Evolutionary conservation across 2,113 vertebrate genomes (phyloP), one percentile per base, ranked within the genome.

Genomic region (Ochotona princeps): DNA sequence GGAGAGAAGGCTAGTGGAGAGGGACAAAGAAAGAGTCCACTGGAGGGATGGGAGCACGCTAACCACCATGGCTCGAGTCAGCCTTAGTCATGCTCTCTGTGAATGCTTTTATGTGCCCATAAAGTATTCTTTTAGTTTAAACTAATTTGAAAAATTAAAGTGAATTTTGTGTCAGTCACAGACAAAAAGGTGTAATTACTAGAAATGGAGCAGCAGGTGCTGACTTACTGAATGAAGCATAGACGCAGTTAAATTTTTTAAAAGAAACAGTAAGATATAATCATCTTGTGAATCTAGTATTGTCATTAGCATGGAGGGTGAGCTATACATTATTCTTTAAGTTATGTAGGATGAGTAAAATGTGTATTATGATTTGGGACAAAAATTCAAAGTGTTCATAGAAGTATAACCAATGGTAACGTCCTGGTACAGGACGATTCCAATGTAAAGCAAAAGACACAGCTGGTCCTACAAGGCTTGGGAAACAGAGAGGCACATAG

Each of bases 81-180:
- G 12, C 2, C 44, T 75, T 61, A 49, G 0, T 30, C 26, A 44
- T 54, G 20, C 2, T 63, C 85, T 14, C 3, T 35, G 17, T 32
- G 1, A 14, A 12, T 87, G 26, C 49, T 90, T 57, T 91, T 85
- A 66, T 18, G 13, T 18, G 1, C 14, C 32, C 81, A 82, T 69
- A 93, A 88, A 61, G 6, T 51, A 18, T 66, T 79, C 15, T 38
- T 78, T 86, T 78, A 30, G 32, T 44, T 85, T 86, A 89, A 94
- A 65, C 28, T 69, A 83, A 90, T 87, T 65, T 87, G 69, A 72
- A 63, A 57, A 61, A 67, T 75, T 44, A 25, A 79, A 90, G 67
- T 83, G 72, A 54, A n/a, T 63, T 67, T 82, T 79, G 20, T 90
- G 17, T 60, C 57, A 87, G 4, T 80, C 61, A 10, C 44, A 32